Base-by-base conservation (phyloP, 37 sponge, comb jelly and placozoan species). In the Cladorhizidae sp. region DNA sequence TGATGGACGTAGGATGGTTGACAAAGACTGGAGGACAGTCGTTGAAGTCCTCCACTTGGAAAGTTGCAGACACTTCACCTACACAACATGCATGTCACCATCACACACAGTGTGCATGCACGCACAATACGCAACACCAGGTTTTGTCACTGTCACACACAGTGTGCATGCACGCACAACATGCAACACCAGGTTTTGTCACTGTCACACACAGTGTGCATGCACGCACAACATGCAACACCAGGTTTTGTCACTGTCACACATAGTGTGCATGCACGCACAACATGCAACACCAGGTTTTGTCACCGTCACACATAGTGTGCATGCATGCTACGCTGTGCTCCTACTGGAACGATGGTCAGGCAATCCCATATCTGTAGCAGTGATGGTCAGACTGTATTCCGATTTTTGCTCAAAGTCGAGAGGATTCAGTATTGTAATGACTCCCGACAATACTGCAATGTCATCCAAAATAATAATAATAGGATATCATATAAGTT, bases 21-120 rank as follows among this genome's bases (percentile, higher is more conserved):
- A 70, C 2, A 40, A 88, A 81, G 29, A 25, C 36, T 21, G 88
- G 88, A 33, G 83, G 67, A 54, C 82, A 81, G 73, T 88, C 88
- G 61, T 88, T 88, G 43, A 76, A 76, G 67, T 88, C 88, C 31
- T 65, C 61, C 20, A 87, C 82, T 33, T 35, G n/a, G 2, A 81
- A 70, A 36, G 52, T 70, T 17, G 72, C 71, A 20, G 5, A 45
- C 6, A 36, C 73, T 25, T 56, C n/a, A 37, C 80, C 80, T 80
- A 31, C 18, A 40, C 22, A 17, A 1, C n/a, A n/a, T n/a, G n/a
- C n/a, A n/a, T n/a, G n/a, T n/a, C 11, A 39, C 11, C 11, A 64
- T 64, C 55, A 54, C n/a, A 63, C 26, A 63, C 8, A 22, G 74
- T 3, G 45, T 45, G 50, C 32, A 72, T 3, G 73, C 23, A 51